Evolutionary conservation across 2,797 vertebrate genomes (phyloP).

Genomic region (Lacerta agilis): DNA sequence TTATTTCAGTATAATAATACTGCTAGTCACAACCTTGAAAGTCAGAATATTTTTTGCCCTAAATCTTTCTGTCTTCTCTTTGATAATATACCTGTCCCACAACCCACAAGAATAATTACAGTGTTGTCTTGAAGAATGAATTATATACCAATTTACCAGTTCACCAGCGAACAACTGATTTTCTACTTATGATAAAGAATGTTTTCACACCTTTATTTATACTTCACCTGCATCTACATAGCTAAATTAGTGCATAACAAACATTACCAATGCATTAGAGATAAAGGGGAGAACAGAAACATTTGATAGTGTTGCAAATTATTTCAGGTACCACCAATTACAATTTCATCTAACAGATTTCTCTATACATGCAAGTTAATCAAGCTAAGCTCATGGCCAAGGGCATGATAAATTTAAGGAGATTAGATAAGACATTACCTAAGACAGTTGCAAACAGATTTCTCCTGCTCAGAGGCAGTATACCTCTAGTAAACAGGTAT

Average conservation of each 20-base stretch:
- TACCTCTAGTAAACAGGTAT: neutral
- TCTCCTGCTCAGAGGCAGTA: neutral
- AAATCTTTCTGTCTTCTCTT: slow-evolving; percentile 31
- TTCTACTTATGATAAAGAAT: slow-evolving; percentile 35
- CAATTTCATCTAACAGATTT: neutral
- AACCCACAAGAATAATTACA: slow-evolving; percentile 43
- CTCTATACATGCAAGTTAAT: neutral
- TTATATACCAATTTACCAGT: slow-evolving; percentile 51
- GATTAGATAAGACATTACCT: neutral
- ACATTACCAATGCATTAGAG: slow-evolving; percentile 12
- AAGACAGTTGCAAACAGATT: neutral
- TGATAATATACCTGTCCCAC: slow-evolving; percentile 6
- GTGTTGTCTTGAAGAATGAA: slow-evolving; percentile 42
- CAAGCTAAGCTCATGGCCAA: neutral
- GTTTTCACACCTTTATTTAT: slow-evolving; percentile 18
- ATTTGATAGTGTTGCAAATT: slow-evolving; percentile 13
- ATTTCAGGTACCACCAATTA: neutral
- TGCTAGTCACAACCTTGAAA: slow-evolving; percentile 6
- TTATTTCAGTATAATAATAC: neutral
- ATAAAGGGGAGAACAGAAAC: neutral
- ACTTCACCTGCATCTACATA: neutral
- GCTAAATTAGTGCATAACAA: slow-evolving; percentile 4
- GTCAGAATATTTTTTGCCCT: slow-evolving; percentile 21
- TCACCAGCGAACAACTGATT: slow-evolving; percentile 44
- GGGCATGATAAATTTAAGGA: neutral